Conservation (phyloP, 2,888 invertebrate species). For the Cosmia trapezina region DNA sequence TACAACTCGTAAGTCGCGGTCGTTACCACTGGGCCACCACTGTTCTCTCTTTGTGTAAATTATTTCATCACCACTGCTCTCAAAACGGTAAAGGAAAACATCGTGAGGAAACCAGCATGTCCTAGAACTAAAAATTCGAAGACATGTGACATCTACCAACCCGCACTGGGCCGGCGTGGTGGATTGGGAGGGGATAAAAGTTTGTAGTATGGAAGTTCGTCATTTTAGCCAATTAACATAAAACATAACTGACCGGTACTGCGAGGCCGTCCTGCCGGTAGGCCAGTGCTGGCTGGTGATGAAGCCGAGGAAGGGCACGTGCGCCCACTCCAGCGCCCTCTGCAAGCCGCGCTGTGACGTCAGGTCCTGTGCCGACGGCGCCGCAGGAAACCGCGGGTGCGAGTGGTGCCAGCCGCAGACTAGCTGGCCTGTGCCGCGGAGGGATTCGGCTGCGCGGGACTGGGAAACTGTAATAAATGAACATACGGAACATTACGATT, state of each 20-base stretch:
- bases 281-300: conserved; percentile 92
- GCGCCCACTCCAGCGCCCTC: conserved; percentile 80
- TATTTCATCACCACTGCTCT: too few species aligned
- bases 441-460: conserved; percentile 90
- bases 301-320: conserved; percentile 91
- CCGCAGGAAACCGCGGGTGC: conserved; percentile 93
- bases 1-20: too few species aligned
- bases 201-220: too few species aligned
- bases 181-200: too few species aligned
- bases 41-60: too few species aligned
- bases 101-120: too few species aligned
- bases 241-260: conserved; percentile 79
- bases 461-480: conserved; percentile 80
- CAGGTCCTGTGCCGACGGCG: conserved; percentile 93
- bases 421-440: conserved; percentile 84
- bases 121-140: too few species aligned
- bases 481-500: not conserved
- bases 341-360: conserved; percentile 91
- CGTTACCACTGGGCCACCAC: too few species aligned
- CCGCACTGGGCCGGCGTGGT: too few species aligned
- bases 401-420: conserved; percentile 95
- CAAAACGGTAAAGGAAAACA: too few species aligned
- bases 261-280: conserved; percentile 88
- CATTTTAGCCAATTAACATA: too few species aligned
- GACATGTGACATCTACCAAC: too few species aligned